A percentile compares a stretch with the other conserved stretches of the same genome.
These are phyloP conservation scores for Meghimatium bilineatum DNA, from an alignment of 2,888 invertebrate genomes.

Conservation along the genomic window DNA sequence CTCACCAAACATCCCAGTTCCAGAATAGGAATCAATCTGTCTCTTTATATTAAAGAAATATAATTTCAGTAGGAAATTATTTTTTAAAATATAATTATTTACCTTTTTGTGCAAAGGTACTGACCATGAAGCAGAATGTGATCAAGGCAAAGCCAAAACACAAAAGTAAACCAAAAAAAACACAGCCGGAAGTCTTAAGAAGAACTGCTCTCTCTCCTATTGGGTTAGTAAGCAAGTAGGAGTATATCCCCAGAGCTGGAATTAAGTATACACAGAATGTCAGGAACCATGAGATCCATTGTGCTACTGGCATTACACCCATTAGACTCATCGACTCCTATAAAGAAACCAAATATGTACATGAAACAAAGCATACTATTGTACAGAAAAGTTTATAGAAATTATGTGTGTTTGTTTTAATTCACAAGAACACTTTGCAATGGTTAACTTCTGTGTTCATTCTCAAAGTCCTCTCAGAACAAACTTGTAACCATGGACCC, in stretches of 20 bases:
- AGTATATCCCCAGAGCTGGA: conserved; percentile 80
- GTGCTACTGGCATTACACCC: conserved; percentile 88
- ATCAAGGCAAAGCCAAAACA: conserved; percentile 85
- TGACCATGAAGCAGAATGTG: conserved; percentile 88
- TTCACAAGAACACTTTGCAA: no score
- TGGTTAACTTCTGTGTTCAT: no score
- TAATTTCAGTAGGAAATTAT: no score
- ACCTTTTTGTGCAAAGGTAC: conserved; percentile 89
- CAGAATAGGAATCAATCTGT: no score
- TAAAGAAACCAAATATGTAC: neutral
- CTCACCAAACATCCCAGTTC: no score
- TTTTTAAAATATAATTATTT: conserved; percentile 4
- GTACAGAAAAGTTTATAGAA: no score
- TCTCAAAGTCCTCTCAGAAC: no score
- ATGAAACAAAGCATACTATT: no score
- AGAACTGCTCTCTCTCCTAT: conserved; percentile 57
- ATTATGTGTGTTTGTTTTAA: no score
- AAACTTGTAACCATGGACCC: no score
- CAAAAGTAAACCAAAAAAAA: conserved; percentile 85
- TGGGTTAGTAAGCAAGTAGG: conserved; percentile 70
- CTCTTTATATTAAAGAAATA: no score
- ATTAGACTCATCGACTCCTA: conserved; percentile 94
- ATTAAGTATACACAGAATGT: conserved; percentile 85
- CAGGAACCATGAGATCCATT: conserved; percentile 91
- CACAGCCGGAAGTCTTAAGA: conserved; percentile 80